Evolutionary conservation across 2,113 vertebrate genomes (phyloP).

Genomic region (Rhabdornis inornatus): DNA sequence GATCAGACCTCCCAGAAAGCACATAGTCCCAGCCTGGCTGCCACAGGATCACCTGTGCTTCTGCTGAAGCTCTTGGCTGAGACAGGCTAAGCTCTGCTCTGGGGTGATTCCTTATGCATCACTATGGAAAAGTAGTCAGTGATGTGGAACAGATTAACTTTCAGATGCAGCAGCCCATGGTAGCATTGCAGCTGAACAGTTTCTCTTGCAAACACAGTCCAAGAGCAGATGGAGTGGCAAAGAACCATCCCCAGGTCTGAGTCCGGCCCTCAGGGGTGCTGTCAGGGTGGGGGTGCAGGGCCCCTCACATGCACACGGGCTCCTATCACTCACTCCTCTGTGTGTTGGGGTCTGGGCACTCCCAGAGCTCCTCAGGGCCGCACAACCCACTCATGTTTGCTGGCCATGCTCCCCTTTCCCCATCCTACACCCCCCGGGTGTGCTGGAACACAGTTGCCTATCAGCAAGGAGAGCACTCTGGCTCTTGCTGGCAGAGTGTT

Average conservation of each 20-base stretch:
- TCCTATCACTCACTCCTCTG: accelerated
- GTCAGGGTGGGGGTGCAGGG: not conserved
- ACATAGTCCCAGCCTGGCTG: not conserved
- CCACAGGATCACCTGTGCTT: not conserved
- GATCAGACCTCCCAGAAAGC: not conserved
- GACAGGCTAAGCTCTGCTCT: not conserved
- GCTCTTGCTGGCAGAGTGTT: not conserved
- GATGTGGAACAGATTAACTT: conserved; percentile 35
- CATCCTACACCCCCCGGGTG: accelerated
- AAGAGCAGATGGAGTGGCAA: not conserved
- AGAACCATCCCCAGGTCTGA: not conserved
- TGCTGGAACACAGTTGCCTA: not conserved
- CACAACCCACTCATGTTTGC: not conserved
- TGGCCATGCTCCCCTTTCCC: not conserved
- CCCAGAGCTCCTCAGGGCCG: not conserved
- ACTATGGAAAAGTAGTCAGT: not conserved
- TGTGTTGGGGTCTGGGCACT: not conserved
- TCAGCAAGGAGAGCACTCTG: not conserved
- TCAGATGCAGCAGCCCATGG: not conserved
- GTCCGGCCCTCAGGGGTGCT: not conserved
- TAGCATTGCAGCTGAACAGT: not conserved
- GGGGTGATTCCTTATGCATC: not conserved
- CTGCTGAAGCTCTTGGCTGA: not conserved
- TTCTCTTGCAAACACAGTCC: not conserved
- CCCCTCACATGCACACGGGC: accelerated